These are phyloP conservation scores for Tokudaia muenninki DNA, from an alignment of 2,797 vertebrate genomes.

Conservation along the genomic window DNA sequence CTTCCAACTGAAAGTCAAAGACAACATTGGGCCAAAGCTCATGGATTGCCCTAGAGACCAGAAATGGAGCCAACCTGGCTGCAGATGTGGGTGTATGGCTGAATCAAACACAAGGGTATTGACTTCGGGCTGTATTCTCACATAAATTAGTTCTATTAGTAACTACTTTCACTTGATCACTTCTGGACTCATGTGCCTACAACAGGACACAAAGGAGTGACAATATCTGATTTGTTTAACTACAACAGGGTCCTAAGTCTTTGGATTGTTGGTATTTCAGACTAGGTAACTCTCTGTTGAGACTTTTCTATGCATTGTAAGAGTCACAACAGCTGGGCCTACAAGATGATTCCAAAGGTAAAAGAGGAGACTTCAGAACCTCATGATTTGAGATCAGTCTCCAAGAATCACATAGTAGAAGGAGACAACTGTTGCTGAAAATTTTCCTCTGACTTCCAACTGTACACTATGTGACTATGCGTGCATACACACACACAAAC, in stretches of 20 bases:
- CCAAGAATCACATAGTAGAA: neutral
- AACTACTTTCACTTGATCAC: neutral
- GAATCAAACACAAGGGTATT: neutral
- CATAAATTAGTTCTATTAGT: neutral
- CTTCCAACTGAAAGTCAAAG: slow-evolving; percentile 63
- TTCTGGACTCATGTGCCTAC: neutral
- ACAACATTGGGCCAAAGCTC: neutral
- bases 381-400: too few species aligned
- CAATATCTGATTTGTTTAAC: neutral
- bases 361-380: neutral
- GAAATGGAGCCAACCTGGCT: slow-evolving; percentile 10
- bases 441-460: neutral
- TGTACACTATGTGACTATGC: neutral
- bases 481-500: neutral
- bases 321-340: neutral
- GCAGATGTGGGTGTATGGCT: neutral
- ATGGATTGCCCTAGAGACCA: slow-evolving; percentile 24
- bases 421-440: neutral
- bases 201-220: neutral
- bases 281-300: neutral
- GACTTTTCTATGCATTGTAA: neutral
- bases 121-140: neutral
- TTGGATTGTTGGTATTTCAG: neutral
- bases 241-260: neutral
- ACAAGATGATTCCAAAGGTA: neutral